These are phyloP conservation scores for Potamilus streckersoni DNA, from an alignment of 1,140 invertebrate species.

Conservation along the genomic window DNA sequence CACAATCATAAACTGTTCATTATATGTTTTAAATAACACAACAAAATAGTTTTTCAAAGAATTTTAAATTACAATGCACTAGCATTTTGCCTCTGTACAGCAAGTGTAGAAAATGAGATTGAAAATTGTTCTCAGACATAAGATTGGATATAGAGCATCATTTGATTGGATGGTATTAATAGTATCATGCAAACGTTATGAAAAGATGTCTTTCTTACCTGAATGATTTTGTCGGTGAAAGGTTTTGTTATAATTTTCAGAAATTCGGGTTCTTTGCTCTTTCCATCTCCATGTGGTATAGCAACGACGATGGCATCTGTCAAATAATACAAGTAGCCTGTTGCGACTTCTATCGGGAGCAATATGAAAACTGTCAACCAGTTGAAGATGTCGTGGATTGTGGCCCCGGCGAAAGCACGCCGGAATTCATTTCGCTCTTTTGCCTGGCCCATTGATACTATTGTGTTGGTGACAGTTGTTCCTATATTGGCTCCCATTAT, in stretches of 20 bases:
- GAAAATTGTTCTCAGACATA: background rate
- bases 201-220: conserved; percentile 54
- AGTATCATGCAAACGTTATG: background rate
- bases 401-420: conserved; percentile 73
- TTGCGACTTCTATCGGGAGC: conserved; percentile 68
- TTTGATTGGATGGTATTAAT: background rate
- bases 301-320: conserved; percentile 61
- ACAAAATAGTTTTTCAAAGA: background rate
- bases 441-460: conserved; percentile 71
- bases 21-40: background rate
- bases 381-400: conserved; percentile 75
- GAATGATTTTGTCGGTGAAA: conserved; percentile 69
- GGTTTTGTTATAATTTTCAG: conserved; percentile 71
- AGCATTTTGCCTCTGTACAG: conserved; percentile 66
- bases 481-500: conserved; percentile 76
- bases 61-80: conserved; percentile 50
- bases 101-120: conserved; percentile 64
- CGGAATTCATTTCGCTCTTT: conserved; percentile 70
- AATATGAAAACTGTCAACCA: conserved; percentile 71
- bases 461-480: conserved; percentile 75
- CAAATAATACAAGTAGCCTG: conserved; percentile 68
- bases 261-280: conserved; percentile 60
- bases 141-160: background rate
- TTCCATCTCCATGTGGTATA: conserved; percentile 46
- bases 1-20: background rate